Conservation (phyloP, 2,113 vertebrate species). For the western clawed frog (Xenopus tropicalis) region DNA sequence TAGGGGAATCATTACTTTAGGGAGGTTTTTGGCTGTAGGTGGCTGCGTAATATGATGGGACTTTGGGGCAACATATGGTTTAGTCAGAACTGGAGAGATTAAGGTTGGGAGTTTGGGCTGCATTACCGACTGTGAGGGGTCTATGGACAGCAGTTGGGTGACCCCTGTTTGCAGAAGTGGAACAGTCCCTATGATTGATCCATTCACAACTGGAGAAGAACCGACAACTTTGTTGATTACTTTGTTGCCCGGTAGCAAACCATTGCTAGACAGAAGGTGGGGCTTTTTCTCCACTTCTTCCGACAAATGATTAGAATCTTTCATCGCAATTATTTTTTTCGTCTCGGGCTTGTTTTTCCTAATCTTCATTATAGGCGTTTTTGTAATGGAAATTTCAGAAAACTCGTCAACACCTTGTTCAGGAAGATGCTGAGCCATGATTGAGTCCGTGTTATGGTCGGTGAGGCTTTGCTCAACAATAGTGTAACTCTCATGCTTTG, state of each 20-base stretch:
- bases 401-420: conserved; percentile 60
- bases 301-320: conserved; percentile 62
- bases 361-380: conserved; percentile 97
- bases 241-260: conserved; percentile 63
- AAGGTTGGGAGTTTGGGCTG: conserved; percentile 63
- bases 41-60: conserved; percentile 46
- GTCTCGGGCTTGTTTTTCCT: conserved; percentile 87
- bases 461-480: conserved; percentile 79
- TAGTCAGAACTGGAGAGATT: conserved; percentile 48
- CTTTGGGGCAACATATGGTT: conserved; percentile 50
- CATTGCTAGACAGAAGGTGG: conserved; percentile 73
- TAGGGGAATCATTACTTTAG: conserved; percentile 96
- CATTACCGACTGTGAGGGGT: conserved; percentile 67
- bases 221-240: conserved; percentile 61
- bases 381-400: conserved; percentile 89
- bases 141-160: conserved; percentile 86
- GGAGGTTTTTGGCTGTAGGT: conserved; percentile 83
- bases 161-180: conserved; percentile 77
- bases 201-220: conserved; percentile 73
- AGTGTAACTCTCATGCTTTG: conserved; percentile 68
- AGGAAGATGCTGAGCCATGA: conserved; percentile 13
- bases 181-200: conserved; percentile 52
- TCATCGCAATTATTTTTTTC: conserved; percentile 83
- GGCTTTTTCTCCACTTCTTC: conserved; percentile 63
- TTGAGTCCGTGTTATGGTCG: conserved; percentile 34